Conservation (phyloP, 1,140 invertebrate genomes). For the Protaetia brevitarsis region DNA sequence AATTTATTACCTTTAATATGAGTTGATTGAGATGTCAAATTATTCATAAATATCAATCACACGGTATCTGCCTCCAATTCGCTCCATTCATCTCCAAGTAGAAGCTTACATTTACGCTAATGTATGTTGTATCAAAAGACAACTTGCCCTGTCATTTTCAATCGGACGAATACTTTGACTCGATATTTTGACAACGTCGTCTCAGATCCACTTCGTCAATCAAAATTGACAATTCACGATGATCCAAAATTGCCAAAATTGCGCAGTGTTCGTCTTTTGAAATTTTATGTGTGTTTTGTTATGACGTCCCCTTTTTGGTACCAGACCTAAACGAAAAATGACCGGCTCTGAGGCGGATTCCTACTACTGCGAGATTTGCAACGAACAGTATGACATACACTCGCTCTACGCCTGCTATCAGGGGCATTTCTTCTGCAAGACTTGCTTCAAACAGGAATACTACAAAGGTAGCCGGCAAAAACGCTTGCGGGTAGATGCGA, state of each 20-base stretch:
- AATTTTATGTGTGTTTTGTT: background rate
- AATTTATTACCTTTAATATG: too few relatives aligned
- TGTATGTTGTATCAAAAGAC: too few relatives aligned
- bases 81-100: too few relatives aligned
- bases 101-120: too few relatives aligned
- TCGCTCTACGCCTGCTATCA: slow-evolving; percentile 31
- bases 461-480: slow-evolving; percentile 21
- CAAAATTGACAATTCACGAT: slow-evolving; percentile 8
- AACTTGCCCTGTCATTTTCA: background rate
- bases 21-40: too few relatives aligned
- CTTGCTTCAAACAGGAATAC: slow-evolving; percentile 25
- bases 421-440: slow-evolving; percentile 29
- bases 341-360: slow-evolving; percentile 7
- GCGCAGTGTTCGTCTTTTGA: slow-evolving; percentile 13
- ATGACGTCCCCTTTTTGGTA: slow-evolving; percentile 5
- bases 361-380: slow-evolving; percentile 29
- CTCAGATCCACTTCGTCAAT: background rate
- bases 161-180: background rate
- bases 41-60: too few relatives aligned
- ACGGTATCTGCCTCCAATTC: too few relatives aligned
- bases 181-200: too few relatives aligned
- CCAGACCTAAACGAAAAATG: slow-evolving; percentile 18
- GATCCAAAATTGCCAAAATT: slow-evolving; percentile 23
- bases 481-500: background rate
- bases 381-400: slow-evolving; percentile 21